Conservation (phyloP, 1,140 invertebrate species). For the Drosophila parvula region DNA sequence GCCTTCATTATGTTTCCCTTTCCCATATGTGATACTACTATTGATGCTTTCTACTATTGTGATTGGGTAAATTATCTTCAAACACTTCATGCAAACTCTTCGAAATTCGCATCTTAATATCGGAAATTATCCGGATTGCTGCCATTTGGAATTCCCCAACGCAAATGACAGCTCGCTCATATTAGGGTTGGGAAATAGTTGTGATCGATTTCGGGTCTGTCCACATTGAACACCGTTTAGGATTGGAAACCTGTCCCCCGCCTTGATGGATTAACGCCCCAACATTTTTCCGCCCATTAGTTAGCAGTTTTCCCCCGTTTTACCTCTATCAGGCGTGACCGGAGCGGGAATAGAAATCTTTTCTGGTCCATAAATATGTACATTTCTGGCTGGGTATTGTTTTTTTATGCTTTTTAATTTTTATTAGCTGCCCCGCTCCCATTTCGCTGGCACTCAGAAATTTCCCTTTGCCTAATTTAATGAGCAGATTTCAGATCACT, state of each 20-base stretch:
- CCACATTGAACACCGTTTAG: constrained; percentile 7
- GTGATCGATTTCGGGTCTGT: constrained; percentile 28
- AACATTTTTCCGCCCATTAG: constrained; percentile 34
- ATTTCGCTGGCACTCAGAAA: constrained; percentile 56
- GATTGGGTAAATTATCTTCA: constrained; percentile 12
- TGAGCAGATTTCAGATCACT: constrained; percentile 73
- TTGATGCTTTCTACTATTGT: constrained; percentile 13
- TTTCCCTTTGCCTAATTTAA: constrained; percentile 79
- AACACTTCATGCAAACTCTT: constrained; percentile 7
- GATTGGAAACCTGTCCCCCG: constrained; percentile 31
- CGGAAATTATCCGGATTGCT: constrained; percentile 33
- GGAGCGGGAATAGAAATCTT: constrained; percentile 37
- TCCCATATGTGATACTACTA: background rate
- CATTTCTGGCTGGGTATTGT: constrained; percentile 22
- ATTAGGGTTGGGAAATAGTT: constrained; percentile 38
- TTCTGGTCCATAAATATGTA: constrained; percentile 46
- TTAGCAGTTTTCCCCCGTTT: constrained; percentile 33
- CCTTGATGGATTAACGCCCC: constrained; percentile 41
- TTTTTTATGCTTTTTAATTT: constrained; percentile 71
- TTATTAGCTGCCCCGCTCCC: constrained; percentile 55
- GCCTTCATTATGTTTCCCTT: background rate
- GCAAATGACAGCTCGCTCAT: constrained; percentile 15
- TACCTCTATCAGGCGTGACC: constrained; percentile 33
- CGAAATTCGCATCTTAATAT: constrained; percentile 6
- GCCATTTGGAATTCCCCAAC: constrained; percentile 28